Evolutionary conservation across 2,888 invertebrate genomes (phyloP), one percentile per base, ranked within the genome.

Genomic region (Gortyna flavago): DNA sequence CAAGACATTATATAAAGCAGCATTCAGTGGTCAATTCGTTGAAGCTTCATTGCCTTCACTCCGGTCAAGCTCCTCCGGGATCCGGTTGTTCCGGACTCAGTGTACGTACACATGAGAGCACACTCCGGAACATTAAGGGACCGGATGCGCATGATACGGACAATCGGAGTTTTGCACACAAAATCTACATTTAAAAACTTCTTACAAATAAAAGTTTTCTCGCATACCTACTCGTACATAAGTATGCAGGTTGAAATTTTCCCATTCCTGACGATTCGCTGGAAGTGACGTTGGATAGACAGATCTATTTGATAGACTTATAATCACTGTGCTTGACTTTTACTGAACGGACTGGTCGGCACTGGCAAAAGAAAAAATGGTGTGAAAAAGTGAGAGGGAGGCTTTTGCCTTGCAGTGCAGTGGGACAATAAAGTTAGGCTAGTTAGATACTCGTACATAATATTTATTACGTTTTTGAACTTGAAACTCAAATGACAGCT

Each of bases 41-140:
- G 18, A 29, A 48, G 5, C 59, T 61, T 71, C 38, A 61, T 29
- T 57, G 21, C 41, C 25, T 25, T n/a, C 16, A 18, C 29, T 1
- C 25, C 18, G 32, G 25, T 32, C 32, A 68, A 32, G 51, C 16
- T n/a, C 21, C 54, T 64, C 41, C n/a, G 41, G 41, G 13, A 51
- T 18, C 32, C 18, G 13, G 29, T 16, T 32, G 16, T 54, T 51
- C 38, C 51, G n/a, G 38, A 25, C 18, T 41, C 18, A 48, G 38
- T 25, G 38, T 35, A n/a, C n/a, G 5, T 48, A 29, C 29, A 66
- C 32, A 51, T 67, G 21, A 68, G 32, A 54, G 13, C 29, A 16
- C 41, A 18, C 25, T 77, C 77, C 29, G 44, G 44, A 64, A 78
- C 69, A 64, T 69, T 57, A 29, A 69, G 5, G 18, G 9, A 29